A percentile compares a stretch with the other conserved stretches of the same genome.
phyloP scores from a whole-genome alignment of 2,888 invertebrate species.

The Ischnura elegans region DNA sequence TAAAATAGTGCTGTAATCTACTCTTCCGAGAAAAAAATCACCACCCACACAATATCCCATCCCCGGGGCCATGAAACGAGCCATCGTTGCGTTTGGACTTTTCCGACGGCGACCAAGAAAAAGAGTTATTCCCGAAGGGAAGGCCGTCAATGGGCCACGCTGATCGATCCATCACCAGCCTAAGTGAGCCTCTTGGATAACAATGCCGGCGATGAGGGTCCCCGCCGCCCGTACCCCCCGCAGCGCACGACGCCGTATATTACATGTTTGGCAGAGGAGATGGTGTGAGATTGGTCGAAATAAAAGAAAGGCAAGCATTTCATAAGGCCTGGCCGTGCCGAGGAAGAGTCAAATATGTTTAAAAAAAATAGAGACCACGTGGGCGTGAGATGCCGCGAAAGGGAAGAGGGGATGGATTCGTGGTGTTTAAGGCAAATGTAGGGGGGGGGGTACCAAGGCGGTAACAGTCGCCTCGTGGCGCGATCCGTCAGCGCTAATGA shows the following conservation, averaged over 20 bases:
- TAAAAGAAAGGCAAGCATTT: neutral
- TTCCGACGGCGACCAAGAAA: neutral
- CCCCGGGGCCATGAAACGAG: neutral
- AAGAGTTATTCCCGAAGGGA: neutral
- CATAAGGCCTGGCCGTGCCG: neutral
- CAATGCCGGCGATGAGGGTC: neutral
- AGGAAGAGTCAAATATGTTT: neutral
- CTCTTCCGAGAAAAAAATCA: neutral
- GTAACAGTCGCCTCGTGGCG: neutral
- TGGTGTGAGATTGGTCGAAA: neutral
- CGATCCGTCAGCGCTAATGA: conserved; percentile 63
- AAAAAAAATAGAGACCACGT: too few relatives aligned
- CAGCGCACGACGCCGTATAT: neutral
- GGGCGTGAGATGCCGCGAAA: too few relatives aligned
- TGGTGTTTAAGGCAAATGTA: too few relatives aligned
- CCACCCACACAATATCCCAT: neutral
- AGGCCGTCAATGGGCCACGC: neutral
- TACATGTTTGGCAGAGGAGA: neutral
- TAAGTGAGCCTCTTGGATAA: neutral
- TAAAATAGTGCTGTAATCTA: too few relatives aligned
- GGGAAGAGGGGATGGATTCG: too few relatives aligned
- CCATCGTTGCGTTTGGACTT: neutral
- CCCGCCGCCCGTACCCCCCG: neutral
- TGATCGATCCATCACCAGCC: conserved; percentile 15
- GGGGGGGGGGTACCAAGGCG: too few relatives aligned